Evolutionary conservation across 2,888 invertebrate genomes (phyloP).

Genomic region (Diaprepes abbreviatus): DNA sequence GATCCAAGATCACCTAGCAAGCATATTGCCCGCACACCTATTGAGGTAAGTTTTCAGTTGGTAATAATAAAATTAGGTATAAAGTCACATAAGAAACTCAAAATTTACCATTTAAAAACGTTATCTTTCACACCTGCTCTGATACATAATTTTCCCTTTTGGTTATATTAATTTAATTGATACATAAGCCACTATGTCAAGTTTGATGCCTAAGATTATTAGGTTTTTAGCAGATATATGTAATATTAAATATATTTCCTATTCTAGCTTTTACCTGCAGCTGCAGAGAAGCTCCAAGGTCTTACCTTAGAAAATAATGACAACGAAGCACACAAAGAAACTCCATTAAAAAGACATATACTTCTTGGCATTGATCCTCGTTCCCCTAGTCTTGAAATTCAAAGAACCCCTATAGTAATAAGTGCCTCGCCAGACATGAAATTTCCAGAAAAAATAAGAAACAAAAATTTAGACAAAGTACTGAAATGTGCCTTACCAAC

Average conservation of each 20-base stretch:
- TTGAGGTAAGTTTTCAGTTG: slow-evolving; percentile 69
- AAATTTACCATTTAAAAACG: too few relatives aligned
- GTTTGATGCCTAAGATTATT: too few relatives aligned
- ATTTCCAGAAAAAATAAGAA: slow-evolving; percentile 57
- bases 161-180: too few relatives aligned
- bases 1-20: slow-evolving; percentile 76
- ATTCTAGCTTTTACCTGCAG: slow-evolving; percentile 50
- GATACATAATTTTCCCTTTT: too few relatives aligned
- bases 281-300: slow-evolving; percentile 47
- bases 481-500: slow-evolving; percentile 24
- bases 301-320: slow-evolving; percentile 22
- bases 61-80: too few relatives aligned
- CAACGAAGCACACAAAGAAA: slow-evolving; percentile 42
- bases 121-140: too few relatives aligned
- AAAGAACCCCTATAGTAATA: slow-evolving; percentile 72
- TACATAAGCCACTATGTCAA: too few relatives aligned
- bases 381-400: slow-evolving; percentile 73
- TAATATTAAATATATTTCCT: neutral
- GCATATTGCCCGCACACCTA: slow-evolving; percentile 73
- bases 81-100: too few relatives aligned
- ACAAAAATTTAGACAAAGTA: slow-evolving; percentile 63
- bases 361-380: slow-evolving; percentile 68
- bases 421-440: slow-evolving; percentile 47
- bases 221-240: too few relatives aligned
- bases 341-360: slow-evolving; percentile 47